Evolutionary conservation across 2,888 invertebrate genomes (phyloP).

Genomic region (Amphimallon solstitiale): DNA sequence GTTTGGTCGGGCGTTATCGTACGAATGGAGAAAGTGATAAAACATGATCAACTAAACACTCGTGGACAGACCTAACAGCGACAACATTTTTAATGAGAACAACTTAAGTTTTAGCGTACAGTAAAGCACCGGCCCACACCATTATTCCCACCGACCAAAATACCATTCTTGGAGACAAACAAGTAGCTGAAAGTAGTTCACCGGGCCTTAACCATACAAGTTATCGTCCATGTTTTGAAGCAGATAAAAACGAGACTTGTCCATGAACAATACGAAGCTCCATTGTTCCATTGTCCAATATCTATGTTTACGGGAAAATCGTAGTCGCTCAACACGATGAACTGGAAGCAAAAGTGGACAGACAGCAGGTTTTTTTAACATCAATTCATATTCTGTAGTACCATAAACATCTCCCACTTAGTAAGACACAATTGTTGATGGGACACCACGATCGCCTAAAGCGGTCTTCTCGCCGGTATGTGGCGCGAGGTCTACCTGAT

Average conservation of each 20-base stretch:
- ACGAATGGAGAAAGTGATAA: constrained; percentile 37
- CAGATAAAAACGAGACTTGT: too few relatives aligned
- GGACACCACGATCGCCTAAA: background rate
- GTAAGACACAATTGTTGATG: constrained; percentile 12
- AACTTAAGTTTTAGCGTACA: background rate
- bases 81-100: too few relatives aligned
- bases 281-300: too few relatives aligned
- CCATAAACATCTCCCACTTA: too few relatives aligned
- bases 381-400: constrained; percentile 25
- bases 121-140: constrained; percentile 14
- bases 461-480: background rate
- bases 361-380: constrained; percentile 27
- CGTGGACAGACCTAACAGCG: too few relatives aligned
- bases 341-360: constrained; percentile 26
- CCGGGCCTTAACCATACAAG: constrained; percentile 10
- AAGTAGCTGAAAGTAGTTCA: constrained; percentile 4
- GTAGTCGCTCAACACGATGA: constrained; percentile 33
- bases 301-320: constrained; percentile 23
- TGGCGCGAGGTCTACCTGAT: background rate
- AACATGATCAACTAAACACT: constrained; percentile 34
- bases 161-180: constrained; percentile 19
- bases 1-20: constrained; percentile 19
- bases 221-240: too few relatives aligned
- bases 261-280: too few relatives aligned
- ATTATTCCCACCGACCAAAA: constrained; percentile 22